A percentile compares a stretch with the other conserved stretches of the same genome.
Evolutionary conservation across 92 coral and sea anemone species (phyloP).

Genomic region (Zoanthus sociatus): DNA sequence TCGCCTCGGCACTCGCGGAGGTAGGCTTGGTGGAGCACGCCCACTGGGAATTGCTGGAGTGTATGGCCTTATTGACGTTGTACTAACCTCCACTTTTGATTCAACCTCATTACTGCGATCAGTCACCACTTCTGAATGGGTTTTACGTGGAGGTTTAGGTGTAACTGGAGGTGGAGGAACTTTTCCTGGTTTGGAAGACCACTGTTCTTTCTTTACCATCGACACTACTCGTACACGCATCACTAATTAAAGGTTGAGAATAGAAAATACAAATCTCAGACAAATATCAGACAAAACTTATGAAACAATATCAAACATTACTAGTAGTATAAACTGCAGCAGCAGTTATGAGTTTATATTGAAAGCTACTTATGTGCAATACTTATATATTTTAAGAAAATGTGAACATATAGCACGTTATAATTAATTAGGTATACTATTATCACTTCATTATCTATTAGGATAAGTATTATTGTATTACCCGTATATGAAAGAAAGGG

Average conservation of each 20-base stretch:
- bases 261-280: neutral
- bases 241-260: neutral
- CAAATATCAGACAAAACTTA: no score
- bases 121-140: neutral
- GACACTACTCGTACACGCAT: slow-evolving; percentile 35
- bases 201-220: slow-evolving; percentile 18
- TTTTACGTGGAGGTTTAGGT: slow-evolving; percentile 7
- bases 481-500: no score
- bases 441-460: no score
- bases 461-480: no score
- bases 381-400: no score
- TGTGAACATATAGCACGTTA: no score
- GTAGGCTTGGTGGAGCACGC: slow-evolving; percentile 12
- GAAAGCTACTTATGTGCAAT: no score
- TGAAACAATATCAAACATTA: no score
- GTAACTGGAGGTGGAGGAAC: slow-evolving; percentile 20
- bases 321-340: no score
- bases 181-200: slow-evolving; percentile 32
- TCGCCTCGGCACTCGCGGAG: slow-evolving; percentile 20
- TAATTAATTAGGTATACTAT: no score
- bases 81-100: neutral
- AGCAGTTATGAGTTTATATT: no score
- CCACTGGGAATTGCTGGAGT: neutral
- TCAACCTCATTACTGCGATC: slow-evolving; percentile 9
- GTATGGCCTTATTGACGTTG: neutral